A percentile compares a stretch with the other conserved stretches of the same genome.
Evolutionary conservation across 1,140 invertebrate species (phyloP).

Genomic region (Druon quercuslanigerum): DNA sequence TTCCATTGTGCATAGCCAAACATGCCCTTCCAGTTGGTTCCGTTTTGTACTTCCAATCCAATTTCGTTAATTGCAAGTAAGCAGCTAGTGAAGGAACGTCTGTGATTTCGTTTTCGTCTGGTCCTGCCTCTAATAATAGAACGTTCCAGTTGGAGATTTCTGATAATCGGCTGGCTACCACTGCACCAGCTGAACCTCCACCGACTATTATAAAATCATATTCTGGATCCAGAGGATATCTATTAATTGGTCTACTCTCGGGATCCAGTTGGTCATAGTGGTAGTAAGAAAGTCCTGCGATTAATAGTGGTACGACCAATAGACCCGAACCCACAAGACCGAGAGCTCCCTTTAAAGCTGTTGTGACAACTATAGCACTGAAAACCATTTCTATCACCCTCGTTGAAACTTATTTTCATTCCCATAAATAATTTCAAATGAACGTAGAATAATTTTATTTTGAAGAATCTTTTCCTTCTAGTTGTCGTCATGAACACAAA

Average conservation of each 20-base stretch:
- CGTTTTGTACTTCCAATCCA: slow-evolving; percentile 95
- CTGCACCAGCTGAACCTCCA: slow-evolving; percentile 94
- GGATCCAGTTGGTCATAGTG: slow-evolving; percentile 89
- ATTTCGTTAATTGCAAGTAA: slow-evolving; percentile 89
- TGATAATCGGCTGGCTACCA: slow-evolving; percentile 91
- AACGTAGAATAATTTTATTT: slow-evolving; percentile 18
- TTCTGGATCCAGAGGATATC: slow-evolving; percentile 77
- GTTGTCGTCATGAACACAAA: slow-evolving; percentile 46
- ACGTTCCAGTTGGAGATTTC: slow-evolving; percentile 89
- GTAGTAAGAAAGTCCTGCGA: slow-evolving; percentile 88
- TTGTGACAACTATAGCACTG: slow-evolving; percentile 82
- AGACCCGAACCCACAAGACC: slow-evolving; percentile 84
- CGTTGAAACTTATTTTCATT: slow-evolving; percentile 41
- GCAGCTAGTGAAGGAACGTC: slow-evolving; percentile 92
- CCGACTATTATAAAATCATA: slow-evolving; percentile 94
- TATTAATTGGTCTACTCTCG: slow-evolving; percentile 82
- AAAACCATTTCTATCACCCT: slow-evolving; percentile 79
- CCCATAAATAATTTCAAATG: slow-evolving; percentile 33
- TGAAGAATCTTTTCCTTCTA: slow-evolving; percentile 18
- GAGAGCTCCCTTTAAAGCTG: slow-evolving; percentile 84
- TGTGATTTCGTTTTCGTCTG: slow-evolving; percentile 92
- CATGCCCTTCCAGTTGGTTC: slow-evolving; percentile 90
- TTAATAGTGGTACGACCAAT: slow-evolving; percentile 88
- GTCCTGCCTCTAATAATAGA: slow-evolving; percentile 92
- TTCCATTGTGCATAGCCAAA: slow-evolving; percentile 81